Percentiles rank a stretch among this genome's conserved stretches.
phyloP scores from a whole-genome alignment of 1,140 invertebrate genomes.

The Eupristina koningsbergeri region DNA sequence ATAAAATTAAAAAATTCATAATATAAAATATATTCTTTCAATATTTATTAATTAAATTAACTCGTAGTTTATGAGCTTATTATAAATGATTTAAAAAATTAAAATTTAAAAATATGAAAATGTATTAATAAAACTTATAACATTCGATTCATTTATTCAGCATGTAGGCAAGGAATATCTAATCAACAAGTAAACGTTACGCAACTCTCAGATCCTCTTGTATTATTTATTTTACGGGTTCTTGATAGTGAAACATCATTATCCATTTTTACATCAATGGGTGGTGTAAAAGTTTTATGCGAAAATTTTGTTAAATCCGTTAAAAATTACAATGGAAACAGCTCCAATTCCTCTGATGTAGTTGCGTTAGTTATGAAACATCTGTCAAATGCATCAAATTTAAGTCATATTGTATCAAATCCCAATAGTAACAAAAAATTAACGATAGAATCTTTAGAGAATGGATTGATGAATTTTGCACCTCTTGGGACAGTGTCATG shows the following conservation, averaged over 20 bases:
- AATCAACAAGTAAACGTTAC: conserved; percentile 67
- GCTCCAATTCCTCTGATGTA: conserved; percentile 63
- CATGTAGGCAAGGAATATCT: conserved; percentile 60
- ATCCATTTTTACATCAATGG: conserved; percentile 78
- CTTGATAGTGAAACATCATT: conserved; percentile 81
- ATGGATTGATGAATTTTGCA: conserved; percentile 89
- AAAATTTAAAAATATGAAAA: background rate
- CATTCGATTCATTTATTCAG: conserved; percentile 51
- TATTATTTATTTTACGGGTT: conserved; percentile 83
- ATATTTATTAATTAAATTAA: too few relatives aligned
- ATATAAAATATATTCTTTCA: too few relatives aligned
- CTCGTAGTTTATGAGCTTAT: too few relatives aligned
- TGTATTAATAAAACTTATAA: background rate
- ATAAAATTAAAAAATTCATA: too few relatives aligned
- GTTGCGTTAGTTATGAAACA: conserved; percentile 80
- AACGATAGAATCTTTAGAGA: conserved; percentile 72
- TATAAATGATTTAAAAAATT: too few relatives aligned
- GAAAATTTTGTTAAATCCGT: conserved; percentile 75
- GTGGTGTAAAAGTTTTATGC: conserved; percentile 77
- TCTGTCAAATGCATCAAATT: conserved; percentile 73
- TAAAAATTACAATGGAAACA: conserved; percentile 65
- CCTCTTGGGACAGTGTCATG: conserved; percentile 87
- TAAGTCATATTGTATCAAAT: conserved; percentile 73
- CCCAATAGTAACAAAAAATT: conserved; percentile 73
- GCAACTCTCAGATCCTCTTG: conserved; percentile 82